Evolutionary conservation across 1,140 invertebrate genomes (phyloP).

Genomic region (Phthorimaea operculella): DNA sequence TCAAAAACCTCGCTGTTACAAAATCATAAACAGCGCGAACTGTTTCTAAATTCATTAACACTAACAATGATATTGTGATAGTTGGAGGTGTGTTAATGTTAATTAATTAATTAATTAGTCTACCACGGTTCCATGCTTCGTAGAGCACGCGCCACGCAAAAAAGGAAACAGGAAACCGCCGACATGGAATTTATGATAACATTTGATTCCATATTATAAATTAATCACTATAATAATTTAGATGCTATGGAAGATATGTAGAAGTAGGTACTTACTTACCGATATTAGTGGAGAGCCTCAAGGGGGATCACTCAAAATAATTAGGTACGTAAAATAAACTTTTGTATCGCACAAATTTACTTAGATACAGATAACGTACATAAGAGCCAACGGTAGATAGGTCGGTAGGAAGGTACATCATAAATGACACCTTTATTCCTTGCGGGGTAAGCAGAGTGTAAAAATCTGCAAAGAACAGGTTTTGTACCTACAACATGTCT

Average conservation of each 20-base stretch:
- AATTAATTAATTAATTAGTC: background rate
- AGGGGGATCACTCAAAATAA: no score
- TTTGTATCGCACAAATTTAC: no score
- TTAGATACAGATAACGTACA: no score
- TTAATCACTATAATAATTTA: background rate
- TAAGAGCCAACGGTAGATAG: no score
- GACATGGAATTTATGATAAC: background rate
- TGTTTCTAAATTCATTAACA: background rate
- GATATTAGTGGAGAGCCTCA: no score
- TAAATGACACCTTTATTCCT: no score
- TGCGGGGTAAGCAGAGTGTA: no score
- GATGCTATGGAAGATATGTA: background rate
- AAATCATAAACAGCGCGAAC: background rate
- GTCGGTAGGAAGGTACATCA: no score
- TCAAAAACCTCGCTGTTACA: background rate
- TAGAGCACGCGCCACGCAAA: conserved; percentile 1
- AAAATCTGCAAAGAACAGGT: no score
- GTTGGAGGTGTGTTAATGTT: conserved; percentile 9
- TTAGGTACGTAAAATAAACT: no score
- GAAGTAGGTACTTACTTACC: background rate
- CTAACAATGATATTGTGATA: conserved; percentile 3
- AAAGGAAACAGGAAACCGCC: conserved; percentile 11
- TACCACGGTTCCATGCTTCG: background rate
- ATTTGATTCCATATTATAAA: background rate
- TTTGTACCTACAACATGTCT: no score